A percentile compares a stretch with the other conserved stretches of the same genome.
These are phyloP conservation scores for Trypoxylus dichotomus DNA, from an alignment of 1,140 invertebrate genomes.

Conservation along the genomic window DNA sequence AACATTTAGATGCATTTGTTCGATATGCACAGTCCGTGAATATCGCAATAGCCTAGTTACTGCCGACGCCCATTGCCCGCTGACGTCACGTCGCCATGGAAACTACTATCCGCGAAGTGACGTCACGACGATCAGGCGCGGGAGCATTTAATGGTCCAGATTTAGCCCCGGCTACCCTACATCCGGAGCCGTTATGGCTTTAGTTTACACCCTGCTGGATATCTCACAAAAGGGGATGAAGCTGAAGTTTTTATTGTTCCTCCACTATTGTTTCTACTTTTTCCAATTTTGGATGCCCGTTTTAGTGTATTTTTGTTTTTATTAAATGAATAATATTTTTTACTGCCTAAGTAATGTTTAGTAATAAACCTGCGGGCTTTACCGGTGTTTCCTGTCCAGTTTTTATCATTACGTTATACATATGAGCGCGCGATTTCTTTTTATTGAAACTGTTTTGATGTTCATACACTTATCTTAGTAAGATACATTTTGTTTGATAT, in stretches of 20 bases:
- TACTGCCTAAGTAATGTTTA: background rate
- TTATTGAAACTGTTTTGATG: background rate
- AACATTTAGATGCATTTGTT: conserved; percentile 26
- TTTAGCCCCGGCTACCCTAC: conserved; percentile 40
- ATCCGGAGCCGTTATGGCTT: conserved; percentile 37
- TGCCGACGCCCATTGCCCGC: conserved; percentile 38
- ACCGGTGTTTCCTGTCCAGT: background rate
- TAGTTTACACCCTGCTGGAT: conserved; percentile 39
- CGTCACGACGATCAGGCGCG: conserved; percentile 33
- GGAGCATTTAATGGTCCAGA: conserved; percentile 40
- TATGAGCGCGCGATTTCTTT: background rate
- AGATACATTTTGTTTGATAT: background rate
- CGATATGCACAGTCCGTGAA: conserved; percentile 30
- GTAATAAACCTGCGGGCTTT: background rate
- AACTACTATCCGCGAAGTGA: conserved; percentile 34
- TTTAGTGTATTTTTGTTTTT: conserved; percentile 19
- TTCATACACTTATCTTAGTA: background rate
- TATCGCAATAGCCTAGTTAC: conserved; percentile 34
- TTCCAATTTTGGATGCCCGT: conserved; percentile 19
- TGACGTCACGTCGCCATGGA: conserved; percentile 38
- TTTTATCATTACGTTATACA: background rate
- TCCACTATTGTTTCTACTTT: conserved; percentile 33
- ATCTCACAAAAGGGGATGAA: conserved; percentile 35
- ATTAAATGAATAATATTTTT: conserved; percentile 24
- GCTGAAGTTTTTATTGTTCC: conserved; percentile 37